Percentiles rank a stretch among this genome's conserved stretches.
These are phyloP conservation scores for Zoanthus sansibaricus DNA, from an alignment of 92 coral and sea anemone genomes.

Conservation along the genomic window DNA sequence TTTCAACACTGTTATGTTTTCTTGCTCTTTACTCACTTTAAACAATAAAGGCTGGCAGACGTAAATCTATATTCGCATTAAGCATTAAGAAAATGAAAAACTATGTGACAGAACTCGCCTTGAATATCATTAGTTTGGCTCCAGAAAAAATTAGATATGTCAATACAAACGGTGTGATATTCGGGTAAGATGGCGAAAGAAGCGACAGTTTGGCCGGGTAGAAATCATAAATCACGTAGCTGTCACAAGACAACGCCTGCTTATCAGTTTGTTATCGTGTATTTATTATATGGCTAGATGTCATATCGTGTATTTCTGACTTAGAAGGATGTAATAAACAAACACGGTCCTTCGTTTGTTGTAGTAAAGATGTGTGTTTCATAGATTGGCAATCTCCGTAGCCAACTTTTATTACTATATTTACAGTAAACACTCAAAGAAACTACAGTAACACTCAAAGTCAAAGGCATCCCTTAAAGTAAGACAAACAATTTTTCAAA, in stretches of 20 bases:
- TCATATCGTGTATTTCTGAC: slow-evolving; percentile 29
- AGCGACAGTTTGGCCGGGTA: slow-evolving; percentile 41
- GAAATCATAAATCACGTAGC: slow-evolving; percentile 51
- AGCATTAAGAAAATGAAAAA: slow-evolving; percentile 7
- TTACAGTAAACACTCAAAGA: background rate
- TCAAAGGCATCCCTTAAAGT: background rate
- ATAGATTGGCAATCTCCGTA: background rate
- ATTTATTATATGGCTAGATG: slow-evolving; percentile 8
- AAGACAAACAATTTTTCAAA: too few species aligned
- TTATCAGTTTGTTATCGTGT: slow-evolving; percentile 40
- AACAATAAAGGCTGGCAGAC: background rate
- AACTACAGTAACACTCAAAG: too few species aligned
- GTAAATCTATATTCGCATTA: slow-evolving; percentile 16
- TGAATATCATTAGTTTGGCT: slow-evolving; percentile 47
- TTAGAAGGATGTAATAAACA: background rate
- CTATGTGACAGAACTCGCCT: slow-evolving; percentile 21
- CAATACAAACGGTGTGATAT: slow-evolving; percentile 28
- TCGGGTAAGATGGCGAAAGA: slow-evolving; percentile 49
- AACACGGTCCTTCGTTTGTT: background rate
- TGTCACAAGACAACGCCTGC: slow-evolving; percentile 47
- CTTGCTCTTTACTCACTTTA: background rate
- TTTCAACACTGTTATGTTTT: slow-evolving; percentile 15
- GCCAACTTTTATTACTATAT: background rate
- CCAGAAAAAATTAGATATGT: slow-evolving; percentile 48
- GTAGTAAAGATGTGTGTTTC: background rate